Evolutionary conservation across 1,140 invertebrate species (phyloP).

Genomic region (Dysdera silvatica): DNA sequence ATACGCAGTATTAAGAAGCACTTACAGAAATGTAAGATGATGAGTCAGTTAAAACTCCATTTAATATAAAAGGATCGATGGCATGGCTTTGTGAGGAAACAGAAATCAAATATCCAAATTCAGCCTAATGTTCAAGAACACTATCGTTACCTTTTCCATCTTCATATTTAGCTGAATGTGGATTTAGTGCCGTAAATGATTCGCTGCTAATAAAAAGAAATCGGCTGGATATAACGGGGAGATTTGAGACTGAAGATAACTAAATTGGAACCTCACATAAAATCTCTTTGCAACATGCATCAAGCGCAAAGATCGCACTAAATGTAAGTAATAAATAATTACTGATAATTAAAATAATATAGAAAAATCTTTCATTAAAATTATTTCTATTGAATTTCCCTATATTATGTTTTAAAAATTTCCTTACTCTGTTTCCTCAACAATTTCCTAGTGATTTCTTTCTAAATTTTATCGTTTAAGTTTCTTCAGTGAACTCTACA

Average conservation of each 20-base stretch:
- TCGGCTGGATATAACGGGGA: constrained; percentile 3
- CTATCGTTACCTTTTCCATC: not conserved
- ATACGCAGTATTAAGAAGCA: constrained; percentile 1
- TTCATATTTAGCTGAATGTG: constrained; percentile 5
- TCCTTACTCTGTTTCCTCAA: not conserved
- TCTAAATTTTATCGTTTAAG: not conserved
- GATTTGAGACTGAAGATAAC: constrained; percentile 12
- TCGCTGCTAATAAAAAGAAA: constrained; percentile 2
- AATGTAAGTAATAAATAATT: not conserved
- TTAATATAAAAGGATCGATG: not conserved
- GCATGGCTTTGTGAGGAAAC: not conserved
- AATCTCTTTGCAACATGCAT: constrained; percentile 4
- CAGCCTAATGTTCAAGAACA: not conserved
- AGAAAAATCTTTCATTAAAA: not conserved
- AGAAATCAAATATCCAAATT: not conserved
- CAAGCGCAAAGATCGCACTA: constrained; percentile 14
- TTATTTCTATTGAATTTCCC: not conserved
- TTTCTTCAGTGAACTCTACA: constrained; percentile 1
- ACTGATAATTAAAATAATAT: not conserved
- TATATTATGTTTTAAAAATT: not conserved
- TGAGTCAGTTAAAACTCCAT: constrained; percentile 4
- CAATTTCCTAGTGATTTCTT: not conserved
- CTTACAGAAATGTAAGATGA: not conserved
- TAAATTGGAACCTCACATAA: constrained; percentile 7
- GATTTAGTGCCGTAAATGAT: constrained; percentile 9